phyloP scores from a whole-genome alignment of 2,888 invertebrate genomes.

The Exephanes ischioxanthus region DNA sequence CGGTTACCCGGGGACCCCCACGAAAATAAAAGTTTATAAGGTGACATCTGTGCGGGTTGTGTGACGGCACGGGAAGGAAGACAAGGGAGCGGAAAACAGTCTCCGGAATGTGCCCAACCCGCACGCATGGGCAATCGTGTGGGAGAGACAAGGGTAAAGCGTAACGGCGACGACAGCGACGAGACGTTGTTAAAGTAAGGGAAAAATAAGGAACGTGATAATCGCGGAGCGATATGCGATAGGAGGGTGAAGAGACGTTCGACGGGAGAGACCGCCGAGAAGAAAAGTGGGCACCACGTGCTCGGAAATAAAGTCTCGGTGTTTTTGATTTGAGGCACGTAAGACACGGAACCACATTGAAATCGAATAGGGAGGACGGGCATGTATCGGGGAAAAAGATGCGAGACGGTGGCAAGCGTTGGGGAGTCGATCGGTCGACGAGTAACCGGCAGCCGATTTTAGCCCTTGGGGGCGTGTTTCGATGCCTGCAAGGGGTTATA shows the following conservation, averaged over 20 bases:
- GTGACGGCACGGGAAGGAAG: conserved; percentile 49
- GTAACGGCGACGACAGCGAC: conserved; percentile 1
- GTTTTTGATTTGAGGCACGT: conserved; percentile 84
- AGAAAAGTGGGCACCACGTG: conserved; percentile 79
- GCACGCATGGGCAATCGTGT: conserved; percentile 3
- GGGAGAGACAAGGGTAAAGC: conserved; percentile 14
- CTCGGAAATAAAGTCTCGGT: conserved; percentile 77
- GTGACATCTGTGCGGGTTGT: conserved; percentile 73
- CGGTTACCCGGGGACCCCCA: conserved; percentile 53
- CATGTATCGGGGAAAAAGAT: neutral
- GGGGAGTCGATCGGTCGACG: neutral
- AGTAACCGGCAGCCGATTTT: neutral
- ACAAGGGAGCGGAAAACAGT: conserved; percentile 12
- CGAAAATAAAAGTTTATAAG: conserved; percentile 83
- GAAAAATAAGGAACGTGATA: conserved; percentile 29
- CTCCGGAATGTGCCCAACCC: neutral
- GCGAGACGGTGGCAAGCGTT: neutral
- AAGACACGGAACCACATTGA: conserved; percentile 82
- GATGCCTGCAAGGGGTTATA: conserved; percentile 10
- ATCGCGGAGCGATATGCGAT: conserved; percentile 16
- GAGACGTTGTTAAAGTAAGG: neutral
- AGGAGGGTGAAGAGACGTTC: conserved; percentile 28
- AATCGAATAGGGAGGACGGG: conserved; percentile 81
- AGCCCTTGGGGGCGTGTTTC: neutral
- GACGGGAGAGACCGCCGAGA: conserved; percentile 46